Base-by-base conservation (phyloP, 1,140 invertebrate genomes). In the Pseudomyrmex pallidus region DNA sequence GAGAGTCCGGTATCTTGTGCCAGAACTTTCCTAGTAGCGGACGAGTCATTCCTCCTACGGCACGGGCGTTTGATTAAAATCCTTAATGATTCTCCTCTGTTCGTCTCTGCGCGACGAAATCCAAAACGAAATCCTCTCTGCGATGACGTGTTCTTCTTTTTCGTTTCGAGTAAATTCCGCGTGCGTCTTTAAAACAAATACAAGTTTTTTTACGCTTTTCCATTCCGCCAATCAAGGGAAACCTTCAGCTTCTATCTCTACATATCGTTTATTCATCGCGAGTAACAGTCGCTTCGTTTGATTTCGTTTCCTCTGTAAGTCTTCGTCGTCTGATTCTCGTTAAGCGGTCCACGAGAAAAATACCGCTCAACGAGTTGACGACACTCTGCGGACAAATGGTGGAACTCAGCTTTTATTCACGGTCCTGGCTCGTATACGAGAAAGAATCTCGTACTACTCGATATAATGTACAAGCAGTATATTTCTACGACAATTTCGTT, bases 1-100 rank as follows among this genome's bases (percentile, higher is more conserved):
- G 84, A 86, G 82, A 78, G 84, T 74, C 78, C 72, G 88, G 74
- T 80, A 89, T 91, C 83, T 89, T 87, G 86, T 87, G 84, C 73
- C 87, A 90, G 90, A 90, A 89, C 91, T 92, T 91, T 91, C 87
- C 90, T 92, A 91, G 87, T 90, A 89, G 67, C 88, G 74, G 85
- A 89, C 90, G 86, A 72, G 84, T 85, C 87, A 86, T 87, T 84
- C 66, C 84, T 74, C 62, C 85, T 52, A 20, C 76, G 22, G 44
- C 17, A 48, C 64, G 64, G 56, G 68, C 74, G 73, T 86, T 90
- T 92, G 73, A 91, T 92, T 90, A 91, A 91, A 89, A 85, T 89
- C 80, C 62, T 85, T 78, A 86, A 88, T 74, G 83, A 74, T 73
- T 5, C 5, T 35, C n/a, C 59, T 13, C 44, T 12, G 44, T 56